Base-by-base conservation (phyloP, 2,113 vertebrate species). In the Corythornis madagascariensis region DNA sequence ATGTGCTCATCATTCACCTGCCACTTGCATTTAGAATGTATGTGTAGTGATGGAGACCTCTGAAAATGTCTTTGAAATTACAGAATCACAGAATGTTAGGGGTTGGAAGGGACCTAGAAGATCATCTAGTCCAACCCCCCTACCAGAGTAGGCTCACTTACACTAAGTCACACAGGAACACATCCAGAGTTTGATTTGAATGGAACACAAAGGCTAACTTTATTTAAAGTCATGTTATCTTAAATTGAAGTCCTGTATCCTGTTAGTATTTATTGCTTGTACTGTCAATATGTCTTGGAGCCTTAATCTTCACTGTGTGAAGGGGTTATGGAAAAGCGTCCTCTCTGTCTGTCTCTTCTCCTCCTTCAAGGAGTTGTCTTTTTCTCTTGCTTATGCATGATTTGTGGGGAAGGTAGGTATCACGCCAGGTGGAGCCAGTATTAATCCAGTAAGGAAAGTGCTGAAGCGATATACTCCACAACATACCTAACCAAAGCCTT, bases 21-120 rank as follows among this genome's bases (percentile, higher is more conserved):
- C 20, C 16, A 59, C 90, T 96, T 92, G 33, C 33, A 25, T 86
- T 92, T 93, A 81, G 81, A 59, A 67, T 64, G 7, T 29, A 40
- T 45, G 20, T 69, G 33, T 38, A 65, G n/a, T 48, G n/a, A 33
- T 75, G 56, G 14, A 90, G n/a, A 40, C 13, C 72, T 93, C 24
- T 57, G 70, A 73, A 95, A 93, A 87, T 72, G 20, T 50, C 65
- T 70, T 18, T 72, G 65, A 91, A 87, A 70, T 80, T 52, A 38
- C 38, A 38, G 38, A 38, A 38, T 38, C 38, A 38, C 38, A 38
- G 38, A 38, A 38, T 38, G 10, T 38, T 38, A 38, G 38, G 38
- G 38, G 38, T 38, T 38, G 38, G 38, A 38, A 38, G 38, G 38
- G 38, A 38, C 38, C 38, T 38, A 38, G 38, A 38, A 38, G 38